phyloP scores from a whole-genome alignment of 2,797 vertebrate species.

The Manis javanica region DNA sequence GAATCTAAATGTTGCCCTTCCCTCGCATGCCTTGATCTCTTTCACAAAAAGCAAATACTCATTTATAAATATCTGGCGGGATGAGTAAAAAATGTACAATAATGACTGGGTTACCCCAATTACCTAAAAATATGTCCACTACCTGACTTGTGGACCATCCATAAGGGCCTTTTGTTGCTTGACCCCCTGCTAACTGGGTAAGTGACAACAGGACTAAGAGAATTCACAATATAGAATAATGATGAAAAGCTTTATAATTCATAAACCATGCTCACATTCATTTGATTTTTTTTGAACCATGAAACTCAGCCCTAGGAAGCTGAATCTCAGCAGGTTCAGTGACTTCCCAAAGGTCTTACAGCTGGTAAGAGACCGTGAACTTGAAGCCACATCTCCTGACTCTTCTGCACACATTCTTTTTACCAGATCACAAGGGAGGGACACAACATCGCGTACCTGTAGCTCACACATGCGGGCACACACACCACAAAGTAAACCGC shows the following conservation, averaged over 20 bases:
- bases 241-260: not conserved
- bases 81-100: conserved; percentile 17
- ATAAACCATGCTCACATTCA: not conserved
- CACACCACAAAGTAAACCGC: not conserved
- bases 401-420: not conserved
- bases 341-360: not conserved
- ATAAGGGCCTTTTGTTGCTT: not conserved
- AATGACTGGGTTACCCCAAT: not conserved
- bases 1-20: not conserved
- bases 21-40: not conserved
- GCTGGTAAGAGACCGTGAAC: not conserved
- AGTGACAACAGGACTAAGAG: not conserved
- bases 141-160: not conserved
- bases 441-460: not conserved
- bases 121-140: not conserved
- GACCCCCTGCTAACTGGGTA: not conserved
- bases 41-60: not conserved
- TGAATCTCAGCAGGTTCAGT: not conserved
- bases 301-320: not conserved
- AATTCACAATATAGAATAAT: not conserved
- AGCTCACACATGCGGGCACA: not conserved
- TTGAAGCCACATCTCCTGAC: not conserved
- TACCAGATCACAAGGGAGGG: not conserved
- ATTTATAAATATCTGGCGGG: not conserved
- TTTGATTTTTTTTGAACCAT: not conserved